Evolutionary conservation across 1,140 invertebrate genomes (phyloP), one percentile per base, ranked within the genome.

Genomic region (Calephelis virginiensis): DNA sequence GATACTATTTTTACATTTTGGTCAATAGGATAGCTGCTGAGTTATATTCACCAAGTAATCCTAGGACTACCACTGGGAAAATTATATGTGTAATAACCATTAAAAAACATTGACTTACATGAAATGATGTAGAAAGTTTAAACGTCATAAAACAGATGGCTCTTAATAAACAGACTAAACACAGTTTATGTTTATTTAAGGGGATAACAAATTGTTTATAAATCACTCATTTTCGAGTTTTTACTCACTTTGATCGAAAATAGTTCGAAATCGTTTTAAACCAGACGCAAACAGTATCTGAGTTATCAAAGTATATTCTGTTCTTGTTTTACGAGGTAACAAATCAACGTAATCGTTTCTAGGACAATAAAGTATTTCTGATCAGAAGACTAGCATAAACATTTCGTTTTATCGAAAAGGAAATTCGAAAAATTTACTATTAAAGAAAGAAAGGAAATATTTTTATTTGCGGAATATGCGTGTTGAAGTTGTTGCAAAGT

Each of bases 291-390:
- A 56, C 53, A 56, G 53, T 56, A 56, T 28, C 50, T 17, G 50
- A 53, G 50, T 53, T 53, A 53, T 56, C 53, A 56, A 56, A 56
- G 53, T 56, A 56, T 56, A 56, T 56, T 56, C 14, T 37, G 53
- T 56, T 56, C 53, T 17, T 11, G 53, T 56, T 56, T 56, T 56
- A 56, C 14, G 53, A 56, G 10, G 53, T 56, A 10, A 56, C 53
- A 56, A 56, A 56, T 56, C 53, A 56, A 37, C 53, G 17, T 56
- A 28, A 37, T 56, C 53, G 53, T 56, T 56, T 56, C 53, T 37
- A 56, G 28, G 17, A 17, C 12, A 56, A 56, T 56, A 56, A 56
- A 56, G 53, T 56, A 56, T 56, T 56, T 56, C 53, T 56, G 53
- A 56, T 56, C 53, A 28, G 53, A 12, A 28, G 17, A 9, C 40